Percentiles rank a stretch among this genome's conserved stretches.
Evolutionary conservation across 2,113 vertebrate species (phyloP).

Genomic region (Papio anubis): DNA sequence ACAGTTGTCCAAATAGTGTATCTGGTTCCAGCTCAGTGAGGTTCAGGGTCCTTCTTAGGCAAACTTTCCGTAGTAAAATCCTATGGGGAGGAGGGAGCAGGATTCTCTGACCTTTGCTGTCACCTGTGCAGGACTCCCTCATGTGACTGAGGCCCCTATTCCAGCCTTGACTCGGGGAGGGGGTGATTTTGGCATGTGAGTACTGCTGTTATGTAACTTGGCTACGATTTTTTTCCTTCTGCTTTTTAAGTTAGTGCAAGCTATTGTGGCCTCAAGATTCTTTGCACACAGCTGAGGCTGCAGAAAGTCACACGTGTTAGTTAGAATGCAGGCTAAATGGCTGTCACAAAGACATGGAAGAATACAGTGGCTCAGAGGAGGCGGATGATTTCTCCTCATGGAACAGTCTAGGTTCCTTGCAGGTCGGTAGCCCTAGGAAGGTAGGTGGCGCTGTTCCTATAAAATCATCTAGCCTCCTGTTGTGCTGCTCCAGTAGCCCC

Average conservation of each 20-base stretch:
- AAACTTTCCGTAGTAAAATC: not conserved
- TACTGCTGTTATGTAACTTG: slow-evolving; percentile 44
- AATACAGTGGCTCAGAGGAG: not conserved
- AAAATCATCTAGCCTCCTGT: not conserved
- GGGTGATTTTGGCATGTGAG: not conserved
- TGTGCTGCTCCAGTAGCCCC: no score
- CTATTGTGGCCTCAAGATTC: slow-evolving; percentile 29
- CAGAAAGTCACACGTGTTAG: slow-evolving; percentile 60
- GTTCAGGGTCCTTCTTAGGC: not conserved
- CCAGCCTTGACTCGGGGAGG: not conserved
- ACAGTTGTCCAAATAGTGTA: not conserved
- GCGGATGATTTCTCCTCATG: not conserved
- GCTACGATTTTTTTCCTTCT: slow-evolving; percentile 18
- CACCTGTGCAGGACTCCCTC: not conserved
- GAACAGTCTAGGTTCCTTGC: no score
- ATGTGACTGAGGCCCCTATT: not conserved
- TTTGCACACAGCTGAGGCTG: slow-evolving; percentile 54
- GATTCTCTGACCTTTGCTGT: not conserved
- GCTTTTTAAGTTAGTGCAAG: slow-evolving; percentile 66
- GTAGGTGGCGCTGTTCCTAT: slow-evolving; percentile 39
- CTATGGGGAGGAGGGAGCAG: not conserved
- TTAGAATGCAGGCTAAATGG: slow-evolving; percentile 41
- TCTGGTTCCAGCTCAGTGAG: not conserved
- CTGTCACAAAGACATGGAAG: slow-evolving; percentile 44
- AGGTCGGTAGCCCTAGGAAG: not conserved